These are phyloP conservation scores for Ramazzottius varieornatus DNA, from an alignment of 2,888 invertebrate genomes.

Conservation along the genomic window DNA sequence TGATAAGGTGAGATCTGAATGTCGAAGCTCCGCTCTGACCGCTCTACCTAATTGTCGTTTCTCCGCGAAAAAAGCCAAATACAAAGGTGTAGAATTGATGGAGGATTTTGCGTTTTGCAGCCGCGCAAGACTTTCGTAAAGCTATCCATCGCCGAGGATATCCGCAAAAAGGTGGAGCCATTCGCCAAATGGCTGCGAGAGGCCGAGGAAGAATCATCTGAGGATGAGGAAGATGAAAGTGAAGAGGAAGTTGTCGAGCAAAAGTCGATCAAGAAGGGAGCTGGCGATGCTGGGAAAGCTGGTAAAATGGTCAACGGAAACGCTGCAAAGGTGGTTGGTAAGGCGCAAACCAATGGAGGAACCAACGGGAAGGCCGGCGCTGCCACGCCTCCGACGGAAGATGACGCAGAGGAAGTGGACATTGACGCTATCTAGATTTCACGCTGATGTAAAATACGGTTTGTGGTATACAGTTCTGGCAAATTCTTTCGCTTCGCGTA, in stretches of 20 bases:
- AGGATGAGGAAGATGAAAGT: slow-evolving; percentile 43
- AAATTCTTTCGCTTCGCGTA: too few species aligned
- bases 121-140: slow-evolving; percentile 60
- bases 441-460: too few species aligned
- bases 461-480: too few species aligned
- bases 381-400: neutral
- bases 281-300: neutral
- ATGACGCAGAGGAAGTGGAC: neutral
- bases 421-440: neutral
- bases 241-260: slow-evolving; percentile 35
- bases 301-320: neutral
- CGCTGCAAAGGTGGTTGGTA: neutral
- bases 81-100: too few species aligned
- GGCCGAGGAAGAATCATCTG: slow-evolving; percentile 68
- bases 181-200: slow-evolving; percentile 78
- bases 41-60: too few species aligned
- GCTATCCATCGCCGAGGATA: slow-evolving; percentile 56
- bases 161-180: slow-evolving; percentile 65
- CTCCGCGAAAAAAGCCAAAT: too few species aligned
- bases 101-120: slow-evolving; percentile 15
- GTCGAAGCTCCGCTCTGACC: too few species aligned
- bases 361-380: neutral
- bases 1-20: slow-evolving; percentile 68
- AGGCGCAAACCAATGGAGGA: neutral
- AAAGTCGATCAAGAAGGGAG: neutral